These are phyloP conservation scores for Imbricaverruca yamaguchii DNA, from an alignment of 2,888 invertebrate species.

Conservation along the genomic window DNA sequence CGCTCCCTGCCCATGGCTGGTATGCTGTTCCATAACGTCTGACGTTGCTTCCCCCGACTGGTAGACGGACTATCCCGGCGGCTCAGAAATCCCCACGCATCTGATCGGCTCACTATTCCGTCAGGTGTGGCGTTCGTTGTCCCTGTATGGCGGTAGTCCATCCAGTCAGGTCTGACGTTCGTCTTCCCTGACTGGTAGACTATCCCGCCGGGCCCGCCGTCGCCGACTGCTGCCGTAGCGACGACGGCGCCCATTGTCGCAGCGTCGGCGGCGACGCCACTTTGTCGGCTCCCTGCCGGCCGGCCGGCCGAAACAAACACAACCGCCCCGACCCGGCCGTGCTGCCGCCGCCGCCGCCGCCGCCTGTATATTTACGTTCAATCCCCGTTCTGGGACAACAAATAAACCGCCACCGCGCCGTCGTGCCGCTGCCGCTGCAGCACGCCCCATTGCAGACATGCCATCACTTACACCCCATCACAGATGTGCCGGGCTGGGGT, in stretches of 20 bases:
- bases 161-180: too few species aligned
- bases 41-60: too few species aligned
- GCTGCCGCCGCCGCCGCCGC: background rate
- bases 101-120: too few species aligned
- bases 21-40: too few species aligned
- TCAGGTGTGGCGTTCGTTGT: too few species aligned
- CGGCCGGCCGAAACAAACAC: background rate
- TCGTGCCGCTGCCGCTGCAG: background rate
- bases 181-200: background rate
- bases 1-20: too few species aligned
- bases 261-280: background rate
- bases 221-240: background rate
- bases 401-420: background rate
- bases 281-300: background rate
- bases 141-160: background rate
- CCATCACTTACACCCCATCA: background rate
- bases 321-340: background rate
- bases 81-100: too few species aligned
- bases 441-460: background rate
- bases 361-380: background rate
- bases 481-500: background rate
- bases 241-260: background rate
- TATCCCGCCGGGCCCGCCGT: background rate
- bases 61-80: too few species aligned
- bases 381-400: background rate